Evolutionary conservation across 2,797 vertebrate genomes (phyloP).

Genomic region (Sebastes taczanowskii): DNA sequence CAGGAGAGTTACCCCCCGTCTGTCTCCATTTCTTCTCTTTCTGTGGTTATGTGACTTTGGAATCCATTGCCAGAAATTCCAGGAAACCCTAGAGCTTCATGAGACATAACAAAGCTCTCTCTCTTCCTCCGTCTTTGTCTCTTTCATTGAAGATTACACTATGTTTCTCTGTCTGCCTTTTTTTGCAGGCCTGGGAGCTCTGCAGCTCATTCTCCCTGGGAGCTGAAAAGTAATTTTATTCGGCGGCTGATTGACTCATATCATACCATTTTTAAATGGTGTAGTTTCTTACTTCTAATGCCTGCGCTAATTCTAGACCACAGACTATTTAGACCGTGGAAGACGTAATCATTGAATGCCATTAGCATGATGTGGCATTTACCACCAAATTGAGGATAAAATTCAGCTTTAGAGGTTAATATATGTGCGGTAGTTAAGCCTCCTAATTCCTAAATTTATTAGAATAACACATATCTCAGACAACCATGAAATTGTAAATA

Average conservation of each 20-base stretch:
- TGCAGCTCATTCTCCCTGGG: constrained; percentile 22
- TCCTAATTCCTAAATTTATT: constrained; percentile 80
- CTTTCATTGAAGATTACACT: constrained; percentile 51
- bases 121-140: constrained; percentile 58
- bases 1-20: constrained; percentile 48
- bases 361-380: constrained; percentile 71
- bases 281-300: constrained; percentile 49
- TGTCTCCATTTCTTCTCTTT: constrained; percentile 40
- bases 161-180: constrained; percentile 49
- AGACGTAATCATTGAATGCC: constrained; percentile 54
- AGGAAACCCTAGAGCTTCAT: constrained; percentile 76
- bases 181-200: constrained; percentile 39
- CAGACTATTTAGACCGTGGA: constrained; percentile 55
- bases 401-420: constrained; percentile 73
- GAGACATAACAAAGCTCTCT: constrained; percentile 77
- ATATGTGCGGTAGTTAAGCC: constrained; percentile 70
- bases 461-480: constrained; percentile 79
- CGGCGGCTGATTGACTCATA: constrained; percentile 46
- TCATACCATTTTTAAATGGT: constrained; percentile 35
- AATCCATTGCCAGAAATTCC: constrained; percentile 72
- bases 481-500: constrained; percentile 84
- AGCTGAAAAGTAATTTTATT: constrained; percentile 47
- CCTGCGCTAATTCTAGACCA: constrained; percentile 51
- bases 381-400: constrained; percentile 75
- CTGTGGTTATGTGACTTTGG: constrained; percentile 66